These are phyloP conservation scores for Cosmia trapezina DNA, from an alignment of 2,888 invertebrate genomes.

Conservation along the genomic window DNA sequence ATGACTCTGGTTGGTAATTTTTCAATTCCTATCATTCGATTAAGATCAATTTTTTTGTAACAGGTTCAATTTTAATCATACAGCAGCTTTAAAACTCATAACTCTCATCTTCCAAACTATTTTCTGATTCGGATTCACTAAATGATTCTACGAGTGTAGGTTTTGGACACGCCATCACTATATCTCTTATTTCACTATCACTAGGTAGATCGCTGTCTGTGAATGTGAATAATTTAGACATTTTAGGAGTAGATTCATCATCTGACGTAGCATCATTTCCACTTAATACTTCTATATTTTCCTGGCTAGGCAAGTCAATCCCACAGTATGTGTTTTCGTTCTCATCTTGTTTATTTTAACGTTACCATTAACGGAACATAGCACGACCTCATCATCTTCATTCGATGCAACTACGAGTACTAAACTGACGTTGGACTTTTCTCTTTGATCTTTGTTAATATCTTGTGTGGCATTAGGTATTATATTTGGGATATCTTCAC, in stretches of 20 bases:
- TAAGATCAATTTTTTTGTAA: conserved; percentile 76
- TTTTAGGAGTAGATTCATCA: conserved; percentile 77
- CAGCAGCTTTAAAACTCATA: conserved; percentile 67
- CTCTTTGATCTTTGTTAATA: conserved; percentile 74
- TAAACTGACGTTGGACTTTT: conserved; percentile 51
- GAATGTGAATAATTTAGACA: conserved; percentile 71
- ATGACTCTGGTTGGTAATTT: conserved; percentile 77
- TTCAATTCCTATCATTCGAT: conserved; percentile 72
- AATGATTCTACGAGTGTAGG: conserved; percentile 70
- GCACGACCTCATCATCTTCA: conserved; percentile 53
- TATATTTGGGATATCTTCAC: conserved; percentile 68
- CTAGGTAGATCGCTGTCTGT: conserved; percentile 81
- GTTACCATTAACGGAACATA: conserved; percentile 65
- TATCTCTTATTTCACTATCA: conserved; percentile 81
- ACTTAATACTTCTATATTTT: conserved; percentile 48
- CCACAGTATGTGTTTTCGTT: conserved; percentile 55
- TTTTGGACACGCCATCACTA: conserved; percentile 66
- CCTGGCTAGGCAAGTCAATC: conserved; percentile 45
- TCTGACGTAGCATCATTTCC: conserved; percentile 69
- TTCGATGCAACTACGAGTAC: conserved; percentile 18
- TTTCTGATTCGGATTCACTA: conserved; percentile 80
- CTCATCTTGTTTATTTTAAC: conserved; percentile 48
- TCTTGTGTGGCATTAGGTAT: conserved; percentile 77
- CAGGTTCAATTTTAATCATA: conserved; percentile 69
- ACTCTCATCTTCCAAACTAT: conserved; percentile 74